Evolutionary conservation across 2,888 invertebrate genomes (phyloP), one percentile per base, ranked within the genome.

Genomic region (Miltochrista miniata): DNA sequence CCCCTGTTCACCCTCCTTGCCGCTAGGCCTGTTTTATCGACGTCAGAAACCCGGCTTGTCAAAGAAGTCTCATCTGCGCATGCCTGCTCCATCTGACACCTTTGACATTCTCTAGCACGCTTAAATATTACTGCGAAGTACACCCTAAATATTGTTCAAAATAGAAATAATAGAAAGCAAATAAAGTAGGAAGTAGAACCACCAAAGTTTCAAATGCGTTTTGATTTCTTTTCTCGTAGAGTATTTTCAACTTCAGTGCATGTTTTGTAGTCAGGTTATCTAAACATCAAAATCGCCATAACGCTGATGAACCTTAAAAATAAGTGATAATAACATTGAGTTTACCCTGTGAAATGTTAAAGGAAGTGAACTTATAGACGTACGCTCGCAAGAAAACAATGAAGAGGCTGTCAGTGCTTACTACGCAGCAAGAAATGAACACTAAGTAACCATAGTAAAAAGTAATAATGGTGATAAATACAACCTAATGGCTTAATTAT

Each of bases 61-160:
- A 86, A 77, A 82, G 70, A n/a, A 48, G 38, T 29, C 15, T 48
- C 40, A 31, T 74, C 24, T 63, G 84, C 88, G 89, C 89, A 88
- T 86, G 87, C 74, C 75, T 75, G 58, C 38, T 56, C 52, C 59
- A 52, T 74, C 72, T 88, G 88, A 85, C 90, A 88, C 73, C 70
- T 69, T 74, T 83, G 82, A 77, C 81, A 83, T 76, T 78, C 66
- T 56, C 55, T 77, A 74, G 77, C 84, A 83, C 85, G 85, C 85
- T 79, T 79, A 74, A 75, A 82, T 79, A 78, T 77, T 78, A 79
- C 80, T 74, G 76, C 71, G 63, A 75, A 81, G 72, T 79, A 72
- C 56, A 76, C 74, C 69, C 71, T 70, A 54, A 79, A 79, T 79
- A 80, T 69, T 78, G 57, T 64, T 53, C 68, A 73, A 71, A 71